Evolutionary conservation across 2,797 vertebrate genomes (phyloP).

Genomic region (Dipus sagitta): DNA sequence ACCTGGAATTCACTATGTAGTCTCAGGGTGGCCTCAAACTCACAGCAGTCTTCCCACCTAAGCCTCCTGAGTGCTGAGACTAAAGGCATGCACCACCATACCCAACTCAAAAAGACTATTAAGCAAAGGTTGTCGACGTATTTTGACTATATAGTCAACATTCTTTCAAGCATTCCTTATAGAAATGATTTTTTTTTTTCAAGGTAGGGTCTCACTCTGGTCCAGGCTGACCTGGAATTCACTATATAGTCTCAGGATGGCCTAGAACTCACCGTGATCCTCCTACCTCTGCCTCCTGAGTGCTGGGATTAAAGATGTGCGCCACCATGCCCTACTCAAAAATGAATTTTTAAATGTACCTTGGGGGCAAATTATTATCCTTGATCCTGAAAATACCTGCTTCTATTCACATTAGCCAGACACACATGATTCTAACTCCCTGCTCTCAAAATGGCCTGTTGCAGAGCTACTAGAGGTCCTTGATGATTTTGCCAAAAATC

Average conservation of each 20-base stretch:
- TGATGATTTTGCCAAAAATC: not conserved
- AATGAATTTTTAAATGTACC: constrained; percentile 16
- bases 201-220: too few relatives aligned
- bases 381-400: constrained; percentile 21
- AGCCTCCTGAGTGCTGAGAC: too few relatives aligned
- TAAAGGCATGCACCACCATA: too few relatives aligned
- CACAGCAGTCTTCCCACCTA: too few relatives aligned
- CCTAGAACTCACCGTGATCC: too few relatives aligned
- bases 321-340: not conserved
- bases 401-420: constrained; percentile 45
- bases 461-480: not conserved
- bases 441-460: not conserved
- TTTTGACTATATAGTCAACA: constrained; percentile 55
- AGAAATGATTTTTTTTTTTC: constrained; percentile 6
- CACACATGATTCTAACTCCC: constrained; percentile 37
- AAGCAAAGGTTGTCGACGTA: constrained; percentile 59
- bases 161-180: constrained; percentile 24
- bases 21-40: too few relatives aligned
- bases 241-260: too few relatives aligned
- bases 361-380: constrained; percentile 54
- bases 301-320: too few relatives aligned
- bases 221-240: too few relatives aligned
- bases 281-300: too few relatives aligned
- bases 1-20: too few relatives aligned
- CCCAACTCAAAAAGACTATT: too few relatives aligned